Conservation (phyloP, 2,113 vertebrate genomes). For the Amazona guildingii region DNA sequence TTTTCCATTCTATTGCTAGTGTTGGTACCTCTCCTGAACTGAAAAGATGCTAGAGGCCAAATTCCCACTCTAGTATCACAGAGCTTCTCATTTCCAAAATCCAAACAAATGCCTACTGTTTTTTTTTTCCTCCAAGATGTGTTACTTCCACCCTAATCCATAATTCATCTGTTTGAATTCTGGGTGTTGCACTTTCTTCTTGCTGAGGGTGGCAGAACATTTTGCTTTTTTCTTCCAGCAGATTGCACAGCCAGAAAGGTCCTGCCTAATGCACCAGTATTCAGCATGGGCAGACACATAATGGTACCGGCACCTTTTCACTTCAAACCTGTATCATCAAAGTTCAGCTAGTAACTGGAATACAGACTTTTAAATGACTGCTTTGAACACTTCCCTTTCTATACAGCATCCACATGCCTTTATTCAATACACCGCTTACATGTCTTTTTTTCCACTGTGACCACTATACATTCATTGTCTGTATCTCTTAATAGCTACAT, state of each 20-base stretch:
- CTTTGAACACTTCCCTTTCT: not conserved
- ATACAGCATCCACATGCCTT: not conserved
- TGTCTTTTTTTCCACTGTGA: not conserved
- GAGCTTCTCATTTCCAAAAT: not conserved
- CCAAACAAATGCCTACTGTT: not conserved
- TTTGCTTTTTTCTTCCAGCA: not conserved
- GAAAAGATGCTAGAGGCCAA: not conserved
- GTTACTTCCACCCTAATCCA: not conserved
- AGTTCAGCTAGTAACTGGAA: not conserved
- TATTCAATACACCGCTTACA: not conserved
- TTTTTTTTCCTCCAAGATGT: not conserved
- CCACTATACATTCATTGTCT: not conserved
- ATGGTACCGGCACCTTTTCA: accelerated
- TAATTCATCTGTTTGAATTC: not conserved
- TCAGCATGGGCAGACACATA: accelerated
- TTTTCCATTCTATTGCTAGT: not conserved
- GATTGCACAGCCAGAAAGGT: not conserved
- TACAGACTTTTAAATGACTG: not conserved
- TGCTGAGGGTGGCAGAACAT: not conserved
- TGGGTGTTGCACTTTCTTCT: not conserved
- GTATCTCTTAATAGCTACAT: not conserved
- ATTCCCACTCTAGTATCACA: not conserved
- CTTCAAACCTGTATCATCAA: not conserved
- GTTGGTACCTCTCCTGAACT: not conserved
- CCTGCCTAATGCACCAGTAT: not conserved